Evolutionary conservation across 2,113 vertebrate genomes (phyloP).

Genomic region (Antennarius striatus): DNA sequence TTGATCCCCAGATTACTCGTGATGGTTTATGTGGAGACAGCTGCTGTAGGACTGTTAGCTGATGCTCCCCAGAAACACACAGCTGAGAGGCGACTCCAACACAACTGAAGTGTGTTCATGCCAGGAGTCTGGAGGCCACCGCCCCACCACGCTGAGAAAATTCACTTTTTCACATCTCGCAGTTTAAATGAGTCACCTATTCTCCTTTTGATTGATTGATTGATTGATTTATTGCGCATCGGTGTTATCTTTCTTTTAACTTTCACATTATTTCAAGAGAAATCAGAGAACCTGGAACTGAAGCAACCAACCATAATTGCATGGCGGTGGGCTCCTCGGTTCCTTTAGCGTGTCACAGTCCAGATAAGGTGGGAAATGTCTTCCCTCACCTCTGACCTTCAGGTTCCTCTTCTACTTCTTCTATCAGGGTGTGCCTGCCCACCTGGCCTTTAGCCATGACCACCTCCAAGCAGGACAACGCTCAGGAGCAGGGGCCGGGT

Average conservation of each 20-base stretch:
- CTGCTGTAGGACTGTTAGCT: constrained; percentile 24
- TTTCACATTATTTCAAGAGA: too few relatives aligned
- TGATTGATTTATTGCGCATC: too few relatives aligned
- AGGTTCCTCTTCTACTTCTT: constrained; percentile 13
- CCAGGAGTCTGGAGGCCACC: not conserved
- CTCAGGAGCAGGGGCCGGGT: constrained; percentile 19
- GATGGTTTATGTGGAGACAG: constrained; percentile 25
- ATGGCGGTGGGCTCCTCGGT: not conserved
- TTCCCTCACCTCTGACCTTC: constrained; percentile 8
- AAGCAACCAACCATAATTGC: not conserved
- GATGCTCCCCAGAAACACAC: not conserved
- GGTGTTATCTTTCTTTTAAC: too few relatives aligned
- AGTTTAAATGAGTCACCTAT: not conserved
- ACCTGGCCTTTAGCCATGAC: constrained; percentile 9
- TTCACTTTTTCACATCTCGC: not conserved
- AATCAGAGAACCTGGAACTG: not conserved
- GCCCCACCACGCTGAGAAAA: not conserved
- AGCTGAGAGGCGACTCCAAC: not conserved
- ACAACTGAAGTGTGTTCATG: not conserved
- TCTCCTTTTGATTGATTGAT: too few relatives aligned
- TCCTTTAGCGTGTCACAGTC: too few relatives aligned
- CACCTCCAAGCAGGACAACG: constrained; percentile 29
- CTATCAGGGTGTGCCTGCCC: constrained; percentile 16
- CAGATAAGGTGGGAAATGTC: not conserved
- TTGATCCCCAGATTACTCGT: constrained; percentile 45